phyloP scores from a whole-genome alignment of 2,888 invertebrate species.

The Lasioglossum lativentre region DNA sequence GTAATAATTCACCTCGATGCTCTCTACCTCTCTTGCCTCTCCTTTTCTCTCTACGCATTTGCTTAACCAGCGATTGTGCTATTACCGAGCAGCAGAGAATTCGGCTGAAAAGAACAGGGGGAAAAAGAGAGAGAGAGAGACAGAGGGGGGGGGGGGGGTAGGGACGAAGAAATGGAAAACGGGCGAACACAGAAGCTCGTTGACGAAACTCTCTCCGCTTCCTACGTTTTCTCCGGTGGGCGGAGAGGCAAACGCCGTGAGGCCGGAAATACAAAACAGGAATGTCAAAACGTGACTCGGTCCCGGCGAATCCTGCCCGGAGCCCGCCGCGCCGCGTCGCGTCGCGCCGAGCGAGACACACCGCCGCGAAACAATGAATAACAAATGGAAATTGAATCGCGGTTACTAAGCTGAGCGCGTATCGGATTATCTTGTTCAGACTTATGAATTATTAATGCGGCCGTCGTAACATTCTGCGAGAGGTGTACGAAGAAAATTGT shows the following conservation, averaged over 20 bases:
- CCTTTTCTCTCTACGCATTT: constrained; percentile 11
- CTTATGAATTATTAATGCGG: constrained; percentile 55
- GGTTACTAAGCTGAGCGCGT: constrained; percentile 49
- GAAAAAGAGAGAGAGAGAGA: constrained; percentile 2
- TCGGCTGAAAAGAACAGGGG: background rate
- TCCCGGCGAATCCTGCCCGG: background rate
- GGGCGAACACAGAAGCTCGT: constrained; percentile 16
- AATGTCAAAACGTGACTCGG: constrained; percentile 31
- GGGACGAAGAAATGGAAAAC: background rate
- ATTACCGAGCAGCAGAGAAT: constrained; percentile 18
- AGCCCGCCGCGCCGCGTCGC: background rate
- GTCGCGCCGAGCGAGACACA: constrained; percentile 22
- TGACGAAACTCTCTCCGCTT: constrained; percentile 20
- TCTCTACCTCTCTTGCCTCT: background rate
- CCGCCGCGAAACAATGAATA: constrained; percentile 51
- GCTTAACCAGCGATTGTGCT: constrained; percentile 54
- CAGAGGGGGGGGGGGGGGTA: background rate
- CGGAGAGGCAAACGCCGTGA: background rate
- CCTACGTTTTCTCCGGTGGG: background rate
- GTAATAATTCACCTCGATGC: constrained; percentile 31
- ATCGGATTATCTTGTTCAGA: constrained; percentile 41
- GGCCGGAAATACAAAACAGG: constrained; percentile 12
- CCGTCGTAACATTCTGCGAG: constrained; percentile 22
- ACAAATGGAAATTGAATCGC: constrained; percentile 57
- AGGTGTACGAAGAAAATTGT: constrained; percentile 42